Conservation (phyloP, 2,113 vertebrate species). For the Quiscalus mexicanus region DNA sequence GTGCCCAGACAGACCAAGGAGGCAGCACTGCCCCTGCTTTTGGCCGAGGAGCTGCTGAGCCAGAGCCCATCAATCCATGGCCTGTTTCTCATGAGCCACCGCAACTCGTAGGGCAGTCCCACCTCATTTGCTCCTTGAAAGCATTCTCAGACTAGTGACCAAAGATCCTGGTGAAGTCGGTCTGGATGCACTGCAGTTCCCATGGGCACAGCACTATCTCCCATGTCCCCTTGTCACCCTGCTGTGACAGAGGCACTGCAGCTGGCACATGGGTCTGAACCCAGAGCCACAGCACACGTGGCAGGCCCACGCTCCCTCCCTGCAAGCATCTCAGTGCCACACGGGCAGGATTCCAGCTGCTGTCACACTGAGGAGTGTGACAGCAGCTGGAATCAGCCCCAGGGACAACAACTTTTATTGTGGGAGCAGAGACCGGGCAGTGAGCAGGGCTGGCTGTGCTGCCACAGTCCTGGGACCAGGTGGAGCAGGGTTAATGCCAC, state of each 20-base stretch:
- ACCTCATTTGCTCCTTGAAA: neutral
- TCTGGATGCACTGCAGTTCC: neutral
- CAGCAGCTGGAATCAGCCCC: neutral
- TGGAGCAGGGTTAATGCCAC: constrained; percentile 27
- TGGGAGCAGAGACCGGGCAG: fast-evolving
- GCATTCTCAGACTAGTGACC: neutral
- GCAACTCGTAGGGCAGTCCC: fast-evolving
- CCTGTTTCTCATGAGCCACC: fast-evolving
- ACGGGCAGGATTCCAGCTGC: neutral
- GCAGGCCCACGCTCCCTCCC: fast-evolving
- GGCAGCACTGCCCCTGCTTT: neutral
- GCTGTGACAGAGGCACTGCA: neutral
- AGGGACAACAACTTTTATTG: fast-evolving
- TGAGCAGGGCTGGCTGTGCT: fast-evolving
- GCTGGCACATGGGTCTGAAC: fast-evolving
- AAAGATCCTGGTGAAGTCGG: neutral
- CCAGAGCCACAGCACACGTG: fast-evolving
- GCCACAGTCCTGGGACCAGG: neutral
- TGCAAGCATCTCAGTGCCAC: fast-evolving
- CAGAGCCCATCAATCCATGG: neutral
- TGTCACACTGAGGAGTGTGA: fast-evolving
- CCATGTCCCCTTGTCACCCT: fast-evolving
- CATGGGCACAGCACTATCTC: fast-evolving
- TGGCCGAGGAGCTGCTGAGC: neutral
- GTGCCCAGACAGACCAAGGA: fast-evolving